Evolutionary conservation across 2,797 vertebrate species (phyloP).

Genomic region (Myotis planiceps): DNA sequence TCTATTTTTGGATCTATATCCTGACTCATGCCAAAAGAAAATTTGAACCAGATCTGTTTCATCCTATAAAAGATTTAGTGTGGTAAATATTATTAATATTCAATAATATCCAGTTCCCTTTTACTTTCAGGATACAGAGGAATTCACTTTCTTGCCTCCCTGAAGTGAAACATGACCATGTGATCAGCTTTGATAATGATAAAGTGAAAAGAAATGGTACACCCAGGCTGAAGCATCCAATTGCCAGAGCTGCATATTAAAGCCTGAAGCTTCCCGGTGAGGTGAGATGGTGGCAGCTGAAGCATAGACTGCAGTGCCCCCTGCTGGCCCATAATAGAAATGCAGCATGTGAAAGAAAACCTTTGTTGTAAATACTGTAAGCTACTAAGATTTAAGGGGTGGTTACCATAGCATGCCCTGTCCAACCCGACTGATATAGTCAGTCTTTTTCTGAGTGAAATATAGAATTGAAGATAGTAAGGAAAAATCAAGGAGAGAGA

Average conservation of each 20-base stretch:
- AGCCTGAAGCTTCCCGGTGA: neutral
- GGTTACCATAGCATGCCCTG: neutral
- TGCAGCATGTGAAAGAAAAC: neutral
- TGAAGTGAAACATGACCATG: neutral
- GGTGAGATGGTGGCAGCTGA: neutral
- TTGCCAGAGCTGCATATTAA: neutral
- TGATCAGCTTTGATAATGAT: neutral
- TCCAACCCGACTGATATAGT: neutral
- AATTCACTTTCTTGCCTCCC: neutral
- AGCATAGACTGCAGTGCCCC: neutral
- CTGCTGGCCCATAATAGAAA: neutral
- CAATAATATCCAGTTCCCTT: neutral
- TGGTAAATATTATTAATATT: neutral
- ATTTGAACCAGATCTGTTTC: neutral
- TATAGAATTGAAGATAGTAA: neutral
- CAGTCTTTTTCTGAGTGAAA: neutral
- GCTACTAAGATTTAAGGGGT: neutral
- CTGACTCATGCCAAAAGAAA: slow-evolving; percentile 10
- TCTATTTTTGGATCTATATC: neutral
- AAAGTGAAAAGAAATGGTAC: neutral
- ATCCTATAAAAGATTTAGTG: neutral
- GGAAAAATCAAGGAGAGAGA: neutral
- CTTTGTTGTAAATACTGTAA: neutral
- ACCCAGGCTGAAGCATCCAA: neutral
- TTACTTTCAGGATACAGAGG: neutral